Base-by-base conservation (phyloP, 2,888 invertebrate genomes). In the Callinectes sapidus region DNA sequence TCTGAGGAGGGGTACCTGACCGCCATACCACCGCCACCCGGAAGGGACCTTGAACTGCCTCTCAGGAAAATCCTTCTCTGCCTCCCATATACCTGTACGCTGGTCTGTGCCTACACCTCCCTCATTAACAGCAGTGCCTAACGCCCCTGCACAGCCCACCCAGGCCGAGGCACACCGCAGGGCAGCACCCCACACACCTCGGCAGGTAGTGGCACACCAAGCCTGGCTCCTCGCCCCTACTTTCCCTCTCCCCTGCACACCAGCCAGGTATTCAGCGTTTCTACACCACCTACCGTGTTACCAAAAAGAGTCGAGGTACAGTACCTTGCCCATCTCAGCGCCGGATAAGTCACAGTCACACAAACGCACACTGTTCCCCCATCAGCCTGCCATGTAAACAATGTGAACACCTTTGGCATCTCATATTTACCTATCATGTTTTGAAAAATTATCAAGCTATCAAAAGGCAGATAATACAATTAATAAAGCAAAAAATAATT, bases 341-440 rank as follows among this genome's bases (percentile, higher is more conserved):
- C 10, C 13, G 71, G 28, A 71, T n/a, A 71, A 14, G 35, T 81
- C 81, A 35, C 10, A 14, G 35, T 81, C 81, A 35, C 10, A 35
- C 81, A 32, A 32, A 35, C n/a, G 28, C 28, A 23, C 71, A n/a
- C 71, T 71, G n/a, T 71, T 71, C 1, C 81, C 35, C 35, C 32
- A n/a, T 35, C 81, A 35, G 32, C 23, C 81, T 35, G 32, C 81
- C 81, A 35, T 81, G 81, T 81, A 81, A 81, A 81, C 81, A 81
- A 81, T 81, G 81, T 81, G 35, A 35, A n/a, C 71, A 71, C 81
- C 81, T 81, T n/a, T 81, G 81, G 81, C 81, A 81, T 16, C 81
- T 81, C 13, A 13, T 35, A 81, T 81, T 81, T 81, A 81, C 81
- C 32, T 81, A n/a, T 14, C 5, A 14, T 32, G 35, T 81, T 81